These are phyloP conservation scores for Ophion costatus DNA, from an alignment of 2,888 invertebrate species.

Conservation along the genomic window DNA sequence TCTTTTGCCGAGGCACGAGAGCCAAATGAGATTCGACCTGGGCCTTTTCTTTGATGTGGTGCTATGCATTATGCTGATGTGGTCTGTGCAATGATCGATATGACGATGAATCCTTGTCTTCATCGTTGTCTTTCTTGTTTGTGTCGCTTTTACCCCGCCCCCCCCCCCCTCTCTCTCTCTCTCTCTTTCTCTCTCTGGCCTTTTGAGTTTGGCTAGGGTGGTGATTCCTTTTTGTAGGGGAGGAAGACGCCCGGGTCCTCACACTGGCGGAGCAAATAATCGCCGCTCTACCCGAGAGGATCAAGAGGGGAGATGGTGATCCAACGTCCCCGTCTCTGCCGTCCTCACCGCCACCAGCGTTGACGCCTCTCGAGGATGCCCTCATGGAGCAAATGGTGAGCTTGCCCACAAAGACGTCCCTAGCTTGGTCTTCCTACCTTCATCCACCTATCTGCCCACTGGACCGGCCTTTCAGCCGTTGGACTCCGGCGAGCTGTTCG, in stretches of 20 bases:
- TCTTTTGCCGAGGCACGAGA: not conserved
- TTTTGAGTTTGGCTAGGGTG: constrained; percentile 77
- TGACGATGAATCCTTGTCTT: constrained; percentile 17
- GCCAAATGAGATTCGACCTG: constrained; percentile 7
- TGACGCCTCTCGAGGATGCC: constrained; percentile 81
- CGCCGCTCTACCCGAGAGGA: constrained; percentile 98
- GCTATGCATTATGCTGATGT: constrained; percentile 27
- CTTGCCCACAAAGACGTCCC: not conserved
- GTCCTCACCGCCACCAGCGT: constrained; percentile 78
- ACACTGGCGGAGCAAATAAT: constrained; percentile 99
- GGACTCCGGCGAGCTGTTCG: constrained; percentile 81
- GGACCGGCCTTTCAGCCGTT: constrained; percentile 74
- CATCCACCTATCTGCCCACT: not conserved
- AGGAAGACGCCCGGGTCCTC: constrained; percentile 95
- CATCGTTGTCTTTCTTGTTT: constrained; percentile 1
- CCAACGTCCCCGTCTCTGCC: constrained; percentile 83
- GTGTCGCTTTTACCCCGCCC: constrained; percentile 11
- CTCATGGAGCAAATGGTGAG: constrained; percentile 84
- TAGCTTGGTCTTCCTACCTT: not conserved
- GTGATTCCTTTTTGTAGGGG: constrained; percentile 88
- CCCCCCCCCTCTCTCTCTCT: constrained; percentile 49
- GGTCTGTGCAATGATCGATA: constrained; percentile 44
- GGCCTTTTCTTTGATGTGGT: constrained; percentile 21
- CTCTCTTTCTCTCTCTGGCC: constrained; percentile 64
- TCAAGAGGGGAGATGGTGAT: constrained; percentile 88